These are phyloP conservation scores for Urocyon cinereoargenteus DNA, from an alignment of 2,797 vertebrate genomes.

Conservation along the genomic window DNA sequence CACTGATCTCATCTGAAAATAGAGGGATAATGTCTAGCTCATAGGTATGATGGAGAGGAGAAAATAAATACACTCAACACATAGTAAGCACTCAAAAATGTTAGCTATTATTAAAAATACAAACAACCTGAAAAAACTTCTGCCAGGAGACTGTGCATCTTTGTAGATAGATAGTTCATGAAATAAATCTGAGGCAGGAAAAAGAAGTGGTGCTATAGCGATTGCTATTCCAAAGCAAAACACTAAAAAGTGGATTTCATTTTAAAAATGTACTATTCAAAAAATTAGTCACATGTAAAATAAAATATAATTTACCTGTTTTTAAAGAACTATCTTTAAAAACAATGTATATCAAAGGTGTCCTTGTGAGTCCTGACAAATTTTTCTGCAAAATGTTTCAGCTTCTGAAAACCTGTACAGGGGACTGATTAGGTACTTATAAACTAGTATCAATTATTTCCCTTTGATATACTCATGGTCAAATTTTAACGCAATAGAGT, in stretches of 20 bases:
- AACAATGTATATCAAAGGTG: neutral
- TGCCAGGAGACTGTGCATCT: neutral
- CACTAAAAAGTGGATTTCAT: neutral
- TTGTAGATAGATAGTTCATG: neutral
- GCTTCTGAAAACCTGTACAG: neutral
- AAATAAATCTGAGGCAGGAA: constrained; percentile 39
- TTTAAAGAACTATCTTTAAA: constrained; percentile 25
- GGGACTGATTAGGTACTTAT: neutral
- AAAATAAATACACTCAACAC: constrained; percentile 44
- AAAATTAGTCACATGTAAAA: neutral
- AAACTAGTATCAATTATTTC: constrained; percentile 28
- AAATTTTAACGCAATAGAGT: constrained; percentile 41
- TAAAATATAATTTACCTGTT: constrained; percentile 7
- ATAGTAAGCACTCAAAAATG: constrained; percentile 2
- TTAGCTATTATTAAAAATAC: neutral
- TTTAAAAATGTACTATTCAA: neutral
- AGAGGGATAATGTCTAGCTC: neutral
- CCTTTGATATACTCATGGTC: neutral
- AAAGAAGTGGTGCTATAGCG: neutral
- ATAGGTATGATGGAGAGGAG: neutral
- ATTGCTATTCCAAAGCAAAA: neutral
- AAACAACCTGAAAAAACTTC: neutral
- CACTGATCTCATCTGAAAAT: constrained; percentile 46
- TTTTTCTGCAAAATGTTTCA: constrained; percentile 49
- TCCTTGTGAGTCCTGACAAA: neutral